phyloP scores from a whole-genome alignment of 2,888 invertebrate genomes.

The Trissolcus brochymenae region DNA sequence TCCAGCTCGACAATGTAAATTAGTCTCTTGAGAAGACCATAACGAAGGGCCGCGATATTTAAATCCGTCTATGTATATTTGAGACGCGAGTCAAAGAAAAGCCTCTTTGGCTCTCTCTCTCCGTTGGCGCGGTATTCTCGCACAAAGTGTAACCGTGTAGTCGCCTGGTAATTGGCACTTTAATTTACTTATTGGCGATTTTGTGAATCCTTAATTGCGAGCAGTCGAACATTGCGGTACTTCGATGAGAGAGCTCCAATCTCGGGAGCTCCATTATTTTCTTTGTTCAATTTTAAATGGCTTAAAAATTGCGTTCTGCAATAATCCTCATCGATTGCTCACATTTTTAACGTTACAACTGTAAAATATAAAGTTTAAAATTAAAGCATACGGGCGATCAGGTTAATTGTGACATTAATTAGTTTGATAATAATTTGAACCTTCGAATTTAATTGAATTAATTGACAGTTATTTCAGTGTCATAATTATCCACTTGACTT shows the following conservation, averaged over 20 bases:
- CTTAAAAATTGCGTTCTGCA: no score
- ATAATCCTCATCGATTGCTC: background rate
- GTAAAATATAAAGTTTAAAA: no score
- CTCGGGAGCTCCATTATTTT: slow-evolving; percentile 14
- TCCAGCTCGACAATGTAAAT: slow-evolving; percentile 48
- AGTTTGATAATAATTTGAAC: no score
- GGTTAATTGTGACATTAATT: no score
- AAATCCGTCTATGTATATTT: slow-evolving; percentile 50
- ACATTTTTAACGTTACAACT: background rate
- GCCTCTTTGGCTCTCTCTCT: slow-evolving; percentile 31
- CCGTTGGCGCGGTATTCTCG: slow-evolving; percentile 23
- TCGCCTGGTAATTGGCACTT: slow-evolving; percentile 51
- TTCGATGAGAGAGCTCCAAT: slow-evolving; percentile 11
- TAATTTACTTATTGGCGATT: slow-evolving; percentile 54
- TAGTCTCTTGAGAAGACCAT: slow-evolving; percentile 48
- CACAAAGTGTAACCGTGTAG: slow-evolving; percentile 42
- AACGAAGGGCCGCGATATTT: slow-evolving; percentile 51
- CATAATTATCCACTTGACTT: no score
- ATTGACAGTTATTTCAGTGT: no score
- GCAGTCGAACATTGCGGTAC: slow-evolving; percentile 28
- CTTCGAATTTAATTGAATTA: no score
- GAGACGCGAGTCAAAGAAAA: slow-evolving; percentile 49
- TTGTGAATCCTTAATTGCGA: slow-evolving; percentile 46
- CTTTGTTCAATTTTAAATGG: background rate
- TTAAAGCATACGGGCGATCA: no score